Evolutionary conservation across 2,888 invertebrate genomes (phyloP).

Genomic region (Ophion slaviceki): DNA sequence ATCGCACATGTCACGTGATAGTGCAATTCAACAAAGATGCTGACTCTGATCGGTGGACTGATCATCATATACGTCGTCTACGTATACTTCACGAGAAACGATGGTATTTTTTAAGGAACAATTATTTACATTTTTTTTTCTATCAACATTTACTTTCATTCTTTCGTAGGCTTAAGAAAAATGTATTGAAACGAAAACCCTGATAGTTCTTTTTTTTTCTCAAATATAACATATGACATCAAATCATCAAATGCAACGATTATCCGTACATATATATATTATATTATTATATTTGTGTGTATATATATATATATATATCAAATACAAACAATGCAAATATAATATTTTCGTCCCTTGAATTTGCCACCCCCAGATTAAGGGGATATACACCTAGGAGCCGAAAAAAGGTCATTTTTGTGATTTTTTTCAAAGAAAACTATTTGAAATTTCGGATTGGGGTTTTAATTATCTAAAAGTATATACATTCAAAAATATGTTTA

Average conservation of each 20-base stretch:
- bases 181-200: neutral
- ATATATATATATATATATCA: no score
- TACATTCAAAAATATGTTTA: no score
- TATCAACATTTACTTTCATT: neutral
- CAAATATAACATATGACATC: no score
- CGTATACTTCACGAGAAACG: constrained; percentile 73
- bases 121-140: neutral
- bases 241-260: no score
- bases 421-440: no score
- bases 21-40: constrained; percentile 78
- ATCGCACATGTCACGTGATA: constrained; percentile 76
- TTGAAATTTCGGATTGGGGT: no score
- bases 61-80: constrained; percentile 79
- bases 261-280: no score
- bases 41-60: constrained; percentile 80
- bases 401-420: no score
- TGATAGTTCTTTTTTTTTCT: neutral
- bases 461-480: no score
- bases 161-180: neutral
- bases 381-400: no score
- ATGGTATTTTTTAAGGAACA: constrained; percentile 74
- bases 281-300: no score
- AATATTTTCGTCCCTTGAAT: neutral
- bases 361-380: neutral
- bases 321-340: neutral